Evolutionary conservation across 1,140 invertebrate species (phyloP), one percentile per base, ranked within the genome.

Genomic region (Cydia pomonella): DNA sequence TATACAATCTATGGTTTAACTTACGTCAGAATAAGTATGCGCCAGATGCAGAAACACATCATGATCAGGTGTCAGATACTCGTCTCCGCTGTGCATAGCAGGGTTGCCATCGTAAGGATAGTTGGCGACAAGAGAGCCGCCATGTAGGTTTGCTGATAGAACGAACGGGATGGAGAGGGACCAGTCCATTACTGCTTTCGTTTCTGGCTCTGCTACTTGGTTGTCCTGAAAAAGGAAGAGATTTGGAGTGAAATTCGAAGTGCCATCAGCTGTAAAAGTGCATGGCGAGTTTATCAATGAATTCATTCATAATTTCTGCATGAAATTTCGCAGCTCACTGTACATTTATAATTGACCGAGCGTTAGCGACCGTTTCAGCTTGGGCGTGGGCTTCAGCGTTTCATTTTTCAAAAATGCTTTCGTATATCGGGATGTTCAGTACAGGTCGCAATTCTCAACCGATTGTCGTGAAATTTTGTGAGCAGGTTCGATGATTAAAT

Each of bases 101-200:
- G 41, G 81, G 88, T 94, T 95, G 83, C 97, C 96, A 87, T 99
- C 98, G 84, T 95, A 99, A 0, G 98, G 98, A 93, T 98, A 99
- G 92, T 99, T 99, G 21, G 98, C 98, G 0, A 99, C 98, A 64
- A 99, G 90, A 23, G 97, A 97, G 9, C 98, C 98, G 13, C 98
- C 99, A 87, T 99, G 99, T 4, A 99, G 93, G 94, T 99, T 99
- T 2, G 98, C 98, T 0, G 98, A 99, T 2, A 99, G 91, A 3
- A 99, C 98, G 93, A 99, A 99, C 0, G 97, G 98, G 81, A 96
- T 94, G 3, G 94, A 93, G 9, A 94, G 88, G 1, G 98, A 95
- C 99, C 99, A 99, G 47, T 97, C 93, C 95, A 99, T 99, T 0
- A 99, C 95, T 0, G 97, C 97, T 73, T 92, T 82, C 0, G 98